A percentile compares a stretch with the other conserved stretches of the same genome.
Conservation (phyloP, 2,888 invertebrate species). For the Cistogaster globosa region DNA sequence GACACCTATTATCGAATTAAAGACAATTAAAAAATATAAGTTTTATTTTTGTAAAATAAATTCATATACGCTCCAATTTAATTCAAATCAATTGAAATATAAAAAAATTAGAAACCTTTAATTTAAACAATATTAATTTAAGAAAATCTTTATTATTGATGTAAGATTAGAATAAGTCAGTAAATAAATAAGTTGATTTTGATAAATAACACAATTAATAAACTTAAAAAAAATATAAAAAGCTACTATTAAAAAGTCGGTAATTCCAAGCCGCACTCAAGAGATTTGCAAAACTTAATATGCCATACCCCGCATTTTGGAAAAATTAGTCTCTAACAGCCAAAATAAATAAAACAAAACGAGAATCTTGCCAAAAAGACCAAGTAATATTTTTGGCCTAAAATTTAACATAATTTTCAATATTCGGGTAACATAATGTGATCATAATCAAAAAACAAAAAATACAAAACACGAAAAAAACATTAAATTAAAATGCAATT, state of each 20-base stretch:
- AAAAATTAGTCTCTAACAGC: slow-evolving; percentile 40
- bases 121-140: neutral
- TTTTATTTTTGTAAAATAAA: too few species aligned
- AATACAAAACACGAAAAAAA: slow-evolving; percentile 48
- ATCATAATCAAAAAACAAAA: slow-evolving; percentile 56
- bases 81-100: neutral
- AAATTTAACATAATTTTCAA: slow-evolving; percentile 42
- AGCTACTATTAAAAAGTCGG: neutral
- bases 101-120: neutral
- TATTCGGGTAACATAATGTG: slow-evolving; percentile 62
- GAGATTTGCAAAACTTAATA: slow-evolving; percentile 31
- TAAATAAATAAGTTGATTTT: neutral
- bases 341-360: slow-evolving; percentile 39
- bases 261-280: neutral
- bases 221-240: neutral
- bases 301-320: slow-evolving; percentile 57
- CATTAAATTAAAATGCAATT: slow-evolving; percentile 36
- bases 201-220: neutral
- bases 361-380: slow-evolving; percentile 6
- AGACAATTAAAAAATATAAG: neutral
- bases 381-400: slow-evolving; percentile 70
- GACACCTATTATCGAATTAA: neutral
- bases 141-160: neutral
- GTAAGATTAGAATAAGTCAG: neutral
- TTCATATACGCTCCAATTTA: too few species aligned